phyloP scores from a whole-genome alignment of 2,888 invertebrate genomes.

The Papilio demoleus region DNA sequence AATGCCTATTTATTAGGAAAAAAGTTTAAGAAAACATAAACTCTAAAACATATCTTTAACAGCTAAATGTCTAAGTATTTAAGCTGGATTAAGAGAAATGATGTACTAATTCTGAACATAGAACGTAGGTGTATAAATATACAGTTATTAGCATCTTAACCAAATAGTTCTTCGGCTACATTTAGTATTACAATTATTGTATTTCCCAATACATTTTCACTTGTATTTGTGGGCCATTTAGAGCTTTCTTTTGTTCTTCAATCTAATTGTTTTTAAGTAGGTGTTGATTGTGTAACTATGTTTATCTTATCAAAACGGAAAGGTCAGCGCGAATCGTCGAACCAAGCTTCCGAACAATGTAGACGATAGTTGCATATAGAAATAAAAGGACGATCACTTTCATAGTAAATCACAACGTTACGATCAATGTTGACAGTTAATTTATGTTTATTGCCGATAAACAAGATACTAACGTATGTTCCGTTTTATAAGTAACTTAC shows the following conservation, averaged over 20 bases:
- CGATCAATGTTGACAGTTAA: conserved; percentile 18
- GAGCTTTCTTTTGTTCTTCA: conserved; percentile 32
- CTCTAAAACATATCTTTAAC: too few relatives aligned
- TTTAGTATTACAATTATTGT: too few relatives aligned
- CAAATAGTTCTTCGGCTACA: too few relatives aligned
- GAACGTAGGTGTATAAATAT: too few relatives aligned
- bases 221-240: conserved; percentile 1
- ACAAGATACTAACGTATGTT: conserved; percentile 20
- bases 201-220: neutral
- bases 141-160: too few relatives aligned
- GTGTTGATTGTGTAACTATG: conserved; percentile 19
- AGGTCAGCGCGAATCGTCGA: conserved; percentile 57
- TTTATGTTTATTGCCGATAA: conserved; percentile 33
- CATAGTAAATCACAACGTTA: conserved; percentile 20
- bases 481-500: conserved; percentile 13
- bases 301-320: conserved; percentile 11
- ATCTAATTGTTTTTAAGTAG: conserved; percentile 38
- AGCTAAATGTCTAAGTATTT: too few relatives aligned
- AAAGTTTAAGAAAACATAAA: neutral
- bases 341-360: conserved; percentile 68
- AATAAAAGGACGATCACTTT: conserved; percentile 39
- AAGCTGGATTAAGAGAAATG: too few relatives aligned
- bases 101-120: too few relatives aligned
- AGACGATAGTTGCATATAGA: conserved; percentile 42
- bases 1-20: neutral